Conservation (phyloP, 2,797 vertebrate species). For the Selene dorsalis region DNA sequence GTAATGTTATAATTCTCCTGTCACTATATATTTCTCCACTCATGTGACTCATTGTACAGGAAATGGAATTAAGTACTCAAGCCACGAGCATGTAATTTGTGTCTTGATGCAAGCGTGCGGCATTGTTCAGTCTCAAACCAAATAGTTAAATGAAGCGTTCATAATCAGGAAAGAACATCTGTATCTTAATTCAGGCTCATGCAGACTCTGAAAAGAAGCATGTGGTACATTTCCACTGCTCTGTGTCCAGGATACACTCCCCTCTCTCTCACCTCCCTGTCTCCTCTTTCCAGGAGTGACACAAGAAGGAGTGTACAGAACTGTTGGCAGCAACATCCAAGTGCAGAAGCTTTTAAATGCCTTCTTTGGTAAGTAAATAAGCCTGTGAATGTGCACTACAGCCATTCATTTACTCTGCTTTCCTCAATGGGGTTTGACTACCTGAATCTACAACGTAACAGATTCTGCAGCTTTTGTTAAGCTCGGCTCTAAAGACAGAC, state of each 20-base stretch:
- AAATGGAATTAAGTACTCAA: constrained; percentile 8
- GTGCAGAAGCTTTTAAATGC: constrained; percentile 96
- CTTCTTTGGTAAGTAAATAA: constrained; percentile 92
- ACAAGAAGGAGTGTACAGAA: constrained; percentile 95
- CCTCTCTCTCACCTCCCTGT: constrained; percentile 19
- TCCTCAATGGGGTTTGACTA: background rate
- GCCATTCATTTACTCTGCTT: constrained; percentile 31
- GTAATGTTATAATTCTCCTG: constrained; percentile 1
- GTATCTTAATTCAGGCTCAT: constrained; percentile 29
- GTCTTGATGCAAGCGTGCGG: constrained; percentile 3
- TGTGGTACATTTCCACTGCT: constrained; percentile 73
- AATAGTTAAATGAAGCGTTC: constrained; percentile 29
- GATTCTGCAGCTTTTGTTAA: constrained; percentile 9
- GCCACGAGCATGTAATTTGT: constrained; percentile 20
- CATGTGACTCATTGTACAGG: background rate
- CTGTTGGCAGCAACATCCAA: constrained; percentile 98
- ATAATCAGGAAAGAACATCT: constrained; percentile 54
- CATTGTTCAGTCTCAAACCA: constrained; percentile 2
- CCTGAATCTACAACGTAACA: background rate
- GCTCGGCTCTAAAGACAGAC: background rate
- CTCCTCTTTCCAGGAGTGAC: constrained; percentile 84
- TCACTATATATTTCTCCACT: constrained; percentile 14
- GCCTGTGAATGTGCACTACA: constrained; percentile 42
- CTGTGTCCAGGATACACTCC: constrained; percentile 42
- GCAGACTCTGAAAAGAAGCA: constrained; percentile 33